phyloP scores from a whole-genome alignment of 2,888 invertebrate species.

The Andrena fulva region DNA sequence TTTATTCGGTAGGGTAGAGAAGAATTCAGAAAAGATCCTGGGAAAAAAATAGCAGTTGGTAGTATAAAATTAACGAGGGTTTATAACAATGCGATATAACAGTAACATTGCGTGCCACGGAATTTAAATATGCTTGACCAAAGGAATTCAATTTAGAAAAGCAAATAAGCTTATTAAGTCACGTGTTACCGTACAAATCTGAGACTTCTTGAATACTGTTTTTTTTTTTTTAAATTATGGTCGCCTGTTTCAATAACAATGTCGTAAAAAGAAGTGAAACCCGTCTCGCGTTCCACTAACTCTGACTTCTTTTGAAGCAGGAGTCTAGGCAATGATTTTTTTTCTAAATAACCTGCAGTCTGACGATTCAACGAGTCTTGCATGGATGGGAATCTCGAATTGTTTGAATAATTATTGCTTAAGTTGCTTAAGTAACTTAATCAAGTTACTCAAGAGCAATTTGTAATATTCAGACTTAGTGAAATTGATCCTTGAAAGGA shows the following conservation, averaged over 20 bases:
- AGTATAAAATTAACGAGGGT: not conserved
- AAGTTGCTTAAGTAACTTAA: too few species aligned
- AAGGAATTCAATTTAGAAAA: slow-evolving; percentile 13
- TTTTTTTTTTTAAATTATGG: slow-evolving; percentile 2
- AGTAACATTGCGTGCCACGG: not conserved
- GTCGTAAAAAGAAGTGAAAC: slow-evolving; percentile 30
- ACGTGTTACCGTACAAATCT: not conserved
- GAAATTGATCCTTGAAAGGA: too few species aligned
- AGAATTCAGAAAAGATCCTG: too few species aligned
- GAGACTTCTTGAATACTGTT: slow-evolving; percentile 11
- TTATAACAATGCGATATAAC: not conserved
- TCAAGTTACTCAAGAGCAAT: too few species aligned
- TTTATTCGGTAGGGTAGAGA: too few species aligned
- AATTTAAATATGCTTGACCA: not conserved
- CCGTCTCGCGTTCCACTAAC: slow-evolving; percentile 17
- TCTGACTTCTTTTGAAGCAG: slow-evolving; percentile 9
- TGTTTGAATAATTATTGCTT: too few species aligned
- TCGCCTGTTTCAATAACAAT: slow-evolving; percentile 35
- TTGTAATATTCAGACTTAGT: too few species aligned
- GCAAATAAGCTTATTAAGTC: not conserved
- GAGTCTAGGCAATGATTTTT: not conserved
- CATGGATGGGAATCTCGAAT: too few species aligned
- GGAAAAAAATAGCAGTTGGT: too few species aligned
- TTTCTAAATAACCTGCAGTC: too few species aligned
- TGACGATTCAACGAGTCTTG: too few species aligned